These are phyloP conservation scores for Pogonognathellus flavescens DNA, from an alignment of 1,140 invertebrate species.

Conservation along the genomic window DNA sequence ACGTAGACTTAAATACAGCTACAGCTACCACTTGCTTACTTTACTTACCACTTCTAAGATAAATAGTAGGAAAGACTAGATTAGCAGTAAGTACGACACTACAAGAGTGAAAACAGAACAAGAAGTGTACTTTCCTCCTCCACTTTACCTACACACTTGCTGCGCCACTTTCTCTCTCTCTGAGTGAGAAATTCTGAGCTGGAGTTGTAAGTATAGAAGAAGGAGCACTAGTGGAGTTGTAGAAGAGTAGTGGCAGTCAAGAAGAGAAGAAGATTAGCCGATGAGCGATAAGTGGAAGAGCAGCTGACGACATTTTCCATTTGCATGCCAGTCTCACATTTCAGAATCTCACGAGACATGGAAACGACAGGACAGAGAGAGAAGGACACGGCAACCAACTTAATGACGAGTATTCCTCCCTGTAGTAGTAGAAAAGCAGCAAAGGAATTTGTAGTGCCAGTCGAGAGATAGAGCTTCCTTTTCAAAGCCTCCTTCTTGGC, in stretches of 20 bases:
- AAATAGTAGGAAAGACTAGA: background rate
- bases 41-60: background rate
- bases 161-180: background rate
- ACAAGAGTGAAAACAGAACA: too few species aligned
- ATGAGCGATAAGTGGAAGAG: conserved; percentile 49
- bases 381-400: background rate
- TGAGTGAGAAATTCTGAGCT: too few species aligned
- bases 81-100: background rate
- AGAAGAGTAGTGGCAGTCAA: conserved; percentile 10
- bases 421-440: background rate
- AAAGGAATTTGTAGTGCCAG: too few species aligned
- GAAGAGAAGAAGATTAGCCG: conserved; percentile 31
- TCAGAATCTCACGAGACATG: conserved; percentile 38
- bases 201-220: too few species aligned
- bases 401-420: background rate
- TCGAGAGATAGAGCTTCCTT: background rate
- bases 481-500: background rate
- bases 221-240: background rate
- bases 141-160: background rate
- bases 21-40: background rate
- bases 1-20: too few species aligned
- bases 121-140: too few species aligned
- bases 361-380: background rate
- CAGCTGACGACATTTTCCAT: conserved; percentile 47
- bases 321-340: conserved; percentile 46